Conservation (phyloP, 2,113 vertebrate species). For the Cyanocitta stelleri region DNA sequence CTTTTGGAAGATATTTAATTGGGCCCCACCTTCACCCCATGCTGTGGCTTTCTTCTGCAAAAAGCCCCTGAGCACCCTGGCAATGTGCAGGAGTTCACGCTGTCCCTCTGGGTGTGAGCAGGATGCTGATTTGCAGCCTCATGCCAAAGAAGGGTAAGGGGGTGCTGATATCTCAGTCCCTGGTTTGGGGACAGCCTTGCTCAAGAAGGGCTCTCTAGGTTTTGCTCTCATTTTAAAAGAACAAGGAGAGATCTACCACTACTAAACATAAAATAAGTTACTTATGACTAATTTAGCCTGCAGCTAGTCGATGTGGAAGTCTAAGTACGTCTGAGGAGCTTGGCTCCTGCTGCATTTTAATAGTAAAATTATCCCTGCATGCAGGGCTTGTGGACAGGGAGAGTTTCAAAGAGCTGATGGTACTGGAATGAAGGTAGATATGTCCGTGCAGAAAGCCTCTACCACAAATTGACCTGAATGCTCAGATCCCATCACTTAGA, state of each 20-base stretch:
- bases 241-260: not conserved
- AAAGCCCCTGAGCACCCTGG: not conserved
- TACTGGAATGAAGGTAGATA: not conserved
- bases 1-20: not conserved
- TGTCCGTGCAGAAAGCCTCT: not conserved
- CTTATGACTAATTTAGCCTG: not conserved
- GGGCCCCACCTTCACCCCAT: not conserved
- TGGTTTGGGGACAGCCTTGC: not conserved
- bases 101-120: not conserved
- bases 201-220: not conserved
- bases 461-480: not conserved
- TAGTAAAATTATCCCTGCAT: not conserved
- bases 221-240: not conserved
- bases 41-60: not conserved
- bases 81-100: fast-evolving
- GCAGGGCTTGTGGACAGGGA: not conserved
- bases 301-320: too few relatives aligned
- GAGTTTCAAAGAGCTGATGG: not conserved
- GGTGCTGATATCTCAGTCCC: not conserved
- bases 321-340: not conserved
- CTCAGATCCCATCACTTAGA: not conserved
- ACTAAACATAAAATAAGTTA: not conserved
- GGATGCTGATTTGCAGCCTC: not conserved
- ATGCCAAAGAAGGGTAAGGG: fast-evolving
- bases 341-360: not conserved